phyloP scores from a whole-genome alignment of 2,888 invertebrate species.

The Drosophila austrosaltans region DNA sequence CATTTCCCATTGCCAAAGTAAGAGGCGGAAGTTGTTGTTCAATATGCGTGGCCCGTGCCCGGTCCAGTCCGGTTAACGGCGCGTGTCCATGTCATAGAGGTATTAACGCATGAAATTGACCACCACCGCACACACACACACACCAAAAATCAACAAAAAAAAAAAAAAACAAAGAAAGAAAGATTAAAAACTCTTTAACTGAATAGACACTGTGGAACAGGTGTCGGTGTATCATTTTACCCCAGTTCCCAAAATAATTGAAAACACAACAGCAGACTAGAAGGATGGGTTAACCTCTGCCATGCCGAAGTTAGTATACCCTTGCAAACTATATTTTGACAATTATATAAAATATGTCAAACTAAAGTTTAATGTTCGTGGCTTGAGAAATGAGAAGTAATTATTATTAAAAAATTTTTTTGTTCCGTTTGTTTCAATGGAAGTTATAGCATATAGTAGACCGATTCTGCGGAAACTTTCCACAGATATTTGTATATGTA shows the following conservation, averaged over 20 bases:
- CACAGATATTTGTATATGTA: too few relatives aligned
- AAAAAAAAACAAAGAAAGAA: neutral
- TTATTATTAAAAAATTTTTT: too few relatives aligned
- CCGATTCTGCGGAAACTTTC: too few relatives aligned
- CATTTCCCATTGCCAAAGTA: conserved; percentile 36
- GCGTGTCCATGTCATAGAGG: conserved; percentile 56
- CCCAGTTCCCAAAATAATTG: conserved; percentile 8
- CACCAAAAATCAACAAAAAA: neutral
- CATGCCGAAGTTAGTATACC: too few relatives aligned
- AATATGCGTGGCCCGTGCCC: conserved; percentile 63
- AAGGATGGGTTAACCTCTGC: too few relatives aligned
- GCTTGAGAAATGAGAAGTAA: too few relatives aligned
- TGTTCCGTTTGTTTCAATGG: too few relatives aligned
- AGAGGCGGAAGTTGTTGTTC: conserved; percentile 65
- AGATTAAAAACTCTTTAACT: conserved; percentile 65
- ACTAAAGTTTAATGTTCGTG: too few relatives aligned
- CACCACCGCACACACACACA: conserved; percentile 33
- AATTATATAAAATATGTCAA: too few relatives aligned
- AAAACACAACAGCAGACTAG: neutral
- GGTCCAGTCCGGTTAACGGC: conserved; percentile 42
- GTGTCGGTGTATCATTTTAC: neutral
- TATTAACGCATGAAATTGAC: conserved; percentile 72
- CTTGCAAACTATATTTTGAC: too few relatives aligned
- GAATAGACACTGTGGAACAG: conserved; percentile 36
- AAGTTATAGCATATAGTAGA: too few relatives aligned